Base-by-base conservation (phyloP, 2,113 vertebrate genomes). In the Thunnus thynnus region DNA sequence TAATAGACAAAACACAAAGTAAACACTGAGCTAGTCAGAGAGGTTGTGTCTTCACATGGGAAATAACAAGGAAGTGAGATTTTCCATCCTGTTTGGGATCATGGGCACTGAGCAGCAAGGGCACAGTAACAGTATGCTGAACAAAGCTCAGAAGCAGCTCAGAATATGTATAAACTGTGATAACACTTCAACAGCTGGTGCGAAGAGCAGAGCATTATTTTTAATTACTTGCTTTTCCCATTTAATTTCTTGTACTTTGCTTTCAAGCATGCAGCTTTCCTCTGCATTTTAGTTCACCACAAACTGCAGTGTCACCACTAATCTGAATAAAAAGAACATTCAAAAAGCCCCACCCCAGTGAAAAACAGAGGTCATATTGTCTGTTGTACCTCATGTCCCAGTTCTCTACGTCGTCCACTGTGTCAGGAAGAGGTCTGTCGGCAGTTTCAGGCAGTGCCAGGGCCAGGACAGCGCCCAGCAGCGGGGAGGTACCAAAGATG, bases 401-500 rank as follows among this genome's bases (percentile, higher is more conserved):
- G 65, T 85, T 92, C 80, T 96, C 95, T 64, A 86, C 91, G 0
- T 95, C 94, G 14, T 94, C 91, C 64, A 97, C 91, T 5, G 94
- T 96, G 88, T 97, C 96, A 8, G 94, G 87, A 44, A 97, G 92
- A 4, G 96, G 94, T 58, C 77, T 36, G 44, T 93, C 69, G 0
- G 93, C 93, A 0, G 96, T 96, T 91, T 97, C 96, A 0, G 94
- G 93, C 82, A 97, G 92, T 5, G 92, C 94, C 85, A 96, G 88
- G 20, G 94, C 88, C 0, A 94, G 82, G 56, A 92, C 68, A 2
- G 96, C 95, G 0, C 95, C 96, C 65, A 96, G 77, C 51, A 97
- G 55, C 0, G 96, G 91, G 1, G 85, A 83, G 30, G 60, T 80
- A 2, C 95, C 95, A 0, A 97, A 97, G 74, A 94, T 91, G 64